A percentile compares a stretch with the other conserved stretches of the same genome.
Evolutionary conservation across 1,140 invertebrate species (phyloP).

Genomic region (Drosophila rhopaloa): DNA sequence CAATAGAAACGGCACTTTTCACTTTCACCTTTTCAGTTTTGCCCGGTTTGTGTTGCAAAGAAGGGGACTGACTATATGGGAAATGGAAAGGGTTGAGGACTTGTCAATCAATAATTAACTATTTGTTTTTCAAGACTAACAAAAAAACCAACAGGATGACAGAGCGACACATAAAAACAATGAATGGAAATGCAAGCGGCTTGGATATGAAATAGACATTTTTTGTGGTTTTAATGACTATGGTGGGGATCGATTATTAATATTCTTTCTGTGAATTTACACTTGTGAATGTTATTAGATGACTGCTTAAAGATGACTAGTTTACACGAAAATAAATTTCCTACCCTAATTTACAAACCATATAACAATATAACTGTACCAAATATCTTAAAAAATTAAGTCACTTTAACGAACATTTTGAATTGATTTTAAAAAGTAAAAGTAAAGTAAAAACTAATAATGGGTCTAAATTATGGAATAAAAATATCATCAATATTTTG

Average conservation of each 20-base stretch:
- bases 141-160: slow-evolving; percentile 1
- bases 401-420: too few relatives aligned
- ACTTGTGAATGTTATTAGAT: too few relatives aligned
- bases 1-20: slow-evolving; percentile 38
- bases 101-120: slow-evolving; percentile 67
- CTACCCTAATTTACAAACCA: too few relatives aligned
- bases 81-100: slow-evolving; percentile 25
- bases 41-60: slow-evolving; percentile 9
- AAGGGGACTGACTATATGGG: not conserved
- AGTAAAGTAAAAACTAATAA: too few relatives aligned
- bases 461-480: too few relatives aligned
- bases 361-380: too few relatives aligned
- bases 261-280: not conserved
- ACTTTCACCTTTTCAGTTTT: slow-evolving; percentile 64
- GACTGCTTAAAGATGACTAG: too few relatives aligned
- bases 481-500: too few relatives aligned
- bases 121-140: slow-evolving; percentile 24
- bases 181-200: slow-evolving; percentile 8
- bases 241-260: not conserved
- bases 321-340: too few relatives aligned
- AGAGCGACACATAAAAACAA: not conserved
- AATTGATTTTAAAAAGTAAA: too few relatives aligned
- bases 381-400: too few relatives aligned
- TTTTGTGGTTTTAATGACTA: slow-evolving; percentile 1
- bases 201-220: not conserved